Base-by-base conservation (phyloP, 2,888 invertebrate genomes). In the Chouioia cunea region DNA sequence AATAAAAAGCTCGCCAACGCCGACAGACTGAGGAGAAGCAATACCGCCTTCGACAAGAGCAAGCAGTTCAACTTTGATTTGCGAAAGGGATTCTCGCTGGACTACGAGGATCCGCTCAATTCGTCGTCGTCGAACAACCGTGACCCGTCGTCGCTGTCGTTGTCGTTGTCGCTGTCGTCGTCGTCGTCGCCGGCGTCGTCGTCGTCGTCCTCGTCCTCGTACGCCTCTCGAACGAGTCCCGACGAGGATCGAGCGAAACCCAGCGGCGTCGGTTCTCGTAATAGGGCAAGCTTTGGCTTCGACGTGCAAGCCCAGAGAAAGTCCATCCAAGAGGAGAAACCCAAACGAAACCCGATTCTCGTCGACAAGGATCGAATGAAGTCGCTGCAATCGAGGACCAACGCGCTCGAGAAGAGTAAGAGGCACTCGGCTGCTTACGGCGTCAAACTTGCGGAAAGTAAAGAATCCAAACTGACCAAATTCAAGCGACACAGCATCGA, bases 401-500 rank as follows among this genome's bases (percentile, higher is more conserved):
- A 75, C 52, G 57, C 72, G 2, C 66, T 79, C 50, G 83, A 84
- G 16, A 78, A 78, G 44, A 79, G 74, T 43, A 84, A 84, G 69
- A 80, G 84, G 10, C 80, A 84, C 68, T 82, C 83, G n/a, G 79
- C 77, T 27, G 82, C 74, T 68, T 82, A 79, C 57, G 77, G 76
- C 50, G 77, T 77, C 4, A 75, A 79, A 52, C 71, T 77, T 18
- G 73, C 79, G 0, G 81, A 83, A 2, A 54, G 77, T 22, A 84
- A 83, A 47, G 83, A 83, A 16, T 58, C 71, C 4, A 82, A 81
- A 66, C 77, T 74, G 23, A 6, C 14, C 23, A 80, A 76, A 43
- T 78, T 82, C 48, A 84, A 84, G 60, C 78, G 84, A 2, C 82
- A 83, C 66, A 85, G 84, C 60, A 71, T 84, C 54, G 84, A 85